Conservation (phyloP, 2,113 vertebrate species). For the Cavia aperea region DNA sequence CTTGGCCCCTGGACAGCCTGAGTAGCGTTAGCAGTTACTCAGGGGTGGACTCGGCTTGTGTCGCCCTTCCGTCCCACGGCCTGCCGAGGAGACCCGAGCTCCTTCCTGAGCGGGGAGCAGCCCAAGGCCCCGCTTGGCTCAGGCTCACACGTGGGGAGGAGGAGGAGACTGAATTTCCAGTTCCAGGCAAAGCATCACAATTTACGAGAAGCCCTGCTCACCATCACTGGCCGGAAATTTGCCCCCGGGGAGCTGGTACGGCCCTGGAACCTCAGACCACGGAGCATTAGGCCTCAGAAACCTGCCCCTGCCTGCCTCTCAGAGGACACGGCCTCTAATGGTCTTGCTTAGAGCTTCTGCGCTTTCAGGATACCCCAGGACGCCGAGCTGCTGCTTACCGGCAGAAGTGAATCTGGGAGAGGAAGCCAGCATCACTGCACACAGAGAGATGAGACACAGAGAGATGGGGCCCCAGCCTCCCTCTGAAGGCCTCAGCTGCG, state of each 20-base stretch:
- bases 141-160: neutral
- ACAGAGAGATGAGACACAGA: neutral
- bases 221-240: neutral
- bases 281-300: neutral
- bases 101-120: neutral
- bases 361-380: neutral
- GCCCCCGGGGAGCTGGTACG: neutral
- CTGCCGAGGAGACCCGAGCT: neutral
- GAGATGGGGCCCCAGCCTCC: neutral
- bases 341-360: neutral
- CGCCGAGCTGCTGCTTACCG: neutral
- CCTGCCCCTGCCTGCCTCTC: neutral
- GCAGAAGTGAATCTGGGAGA: neutral
- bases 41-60: neutral
- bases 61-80: rapidly evolving
- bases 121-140: neutral
- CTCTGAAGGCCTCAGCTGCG: neutral
- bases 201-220: neutral
- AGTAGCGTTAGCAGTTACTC: rapidly evolving
- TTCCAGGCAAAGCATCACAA: neutral
- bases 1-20: neutral
- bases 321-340: neutral
- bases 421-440: neutral
- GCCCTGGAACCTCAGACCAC: neutral
- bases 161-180: constrained; percentile 1